phyloP scores from a whole-genome alignment of 1,140 invertebrate species.

The Gonatopus flavifemur region DNA sequence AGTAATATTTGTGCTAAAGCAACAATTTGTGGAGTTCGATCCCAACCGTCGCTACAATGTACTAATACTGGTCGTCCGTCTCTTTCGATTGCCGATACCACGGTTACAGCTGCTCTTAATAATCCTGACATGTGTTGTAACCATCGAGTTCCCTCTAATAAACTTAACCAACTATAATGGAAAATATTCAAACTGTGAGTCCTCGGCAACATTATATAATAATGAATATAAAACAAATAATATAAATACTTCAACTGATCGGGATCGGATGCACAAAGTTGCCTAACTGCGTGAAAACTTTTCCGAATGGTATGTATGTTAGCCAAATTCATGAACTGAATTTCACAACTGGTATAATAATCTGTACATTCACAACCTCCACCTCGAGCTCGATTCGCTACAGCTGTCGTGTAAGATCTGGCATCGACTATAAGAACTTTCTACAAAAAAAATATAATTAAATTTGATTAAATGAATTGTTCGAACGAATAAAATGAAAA shows the following conservation, averaged over 20 bases:
- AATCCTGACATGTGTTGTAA: conserved; percentile 85
- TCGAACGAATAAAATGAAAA: not conserved
- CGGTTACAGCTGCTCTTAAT: conserved; percentile 75
- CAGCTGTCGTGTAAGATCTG: conserved; percentile 90
- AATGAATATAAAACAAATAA: not conserved
- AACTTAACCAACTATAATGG: conserved; percentile 79
- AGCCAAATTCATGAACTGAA: conserved; percentile 95
- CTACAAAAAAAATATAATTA: conserved; percentile 50
- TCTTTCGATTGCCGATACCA: conserved; percentile 77
- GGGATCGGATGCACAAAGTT: conserved; percentile 72
- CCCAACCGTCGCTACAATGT: conserved; percentile 97
- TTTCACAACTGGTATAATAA: conserved; percentile 92
- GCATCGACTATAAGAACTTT: conserved; percentile 95
- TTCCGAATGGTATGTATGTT: conserved; percentile 95
- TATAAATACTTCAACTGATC: conserved; percentile 74
- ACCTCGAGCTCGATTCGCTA: conserved; percentile 92
- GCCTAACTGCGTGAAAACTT: conserved; percentile 76
- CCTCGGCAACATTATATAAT: not conserved
- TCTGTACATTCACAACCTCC: conserved; percentile 95
- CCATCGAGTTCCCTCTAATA: conserved; percentile 87
- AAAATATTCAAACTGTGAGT: conserved; percentile 9
- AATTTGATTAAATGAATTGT: conserved; percentile 15
- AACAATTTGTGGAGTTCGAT: conserved; percentile 92
- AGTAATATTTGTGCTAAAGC: conserved; percentile 87
- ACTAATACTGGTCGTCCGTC: conserved; percentile 90